phyloP scores from a whole-genome alignment of 2,113 vertebrate genomes.

The Gobio gobio region DNA sequence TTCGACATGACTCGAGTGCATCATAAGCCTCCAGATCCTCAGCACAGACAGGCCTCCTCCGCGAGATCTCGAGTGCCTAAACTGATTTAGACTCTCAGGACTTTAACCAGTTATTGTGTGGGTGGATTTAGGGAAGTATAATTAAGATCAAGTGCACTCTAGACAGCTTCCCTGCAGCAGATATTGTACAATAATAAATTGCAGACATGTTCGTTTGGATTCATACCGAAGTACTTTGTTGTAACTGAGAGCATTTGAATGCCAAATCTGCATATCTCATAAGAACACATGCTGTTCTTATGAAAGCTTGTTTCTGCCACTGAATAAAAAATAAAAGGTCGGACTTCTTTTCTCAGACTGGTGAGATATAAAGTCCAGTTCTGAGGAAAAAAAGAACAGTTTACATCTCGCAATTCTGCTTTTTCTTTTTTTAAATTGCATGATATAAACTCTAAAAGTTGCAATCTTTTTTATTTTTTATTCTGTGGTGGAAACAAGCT shows the following conservation, averaged over 20 bases:
- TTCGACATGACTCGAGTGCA: background rate
- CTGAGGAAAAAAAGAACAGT: too few species aligned
- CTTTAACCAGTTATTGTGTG: slow-evolving; percentile 18
- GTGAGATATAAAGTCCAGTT: too few species aligned
- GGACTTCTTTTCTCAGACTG: too few species aligned
- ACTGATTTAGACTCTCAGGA: background rate
- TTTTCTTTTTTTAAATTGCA: too few species aligned
- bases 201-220: background rate
- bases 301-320: too few species aligned
- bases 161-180: background rate
- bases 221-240: background rate
- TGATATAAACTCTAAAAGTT: too few species aligned
- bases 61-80: background rate
- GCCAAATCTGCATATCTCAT: background rate
- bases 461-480: too few species aligned
- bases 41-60: background rate
- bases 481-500: too few species aligned
- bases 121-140: slow-evolving; percentile 20
- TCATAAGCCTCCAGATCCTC: background rate
- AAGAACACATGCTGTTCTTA: background rate
- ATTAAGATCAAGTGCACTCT: slow-evolving; percentile 12
- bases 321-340: too few species aligned
- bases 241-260: background rate
- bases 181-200: background rate
- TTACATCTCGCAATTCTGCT: too few species aligned